Evolutionary conservation across 2,797 vertebrate species (phyloP), one percentile per base, ranked within the genome.

Genomic region (Vipera ursinii): DNA sequence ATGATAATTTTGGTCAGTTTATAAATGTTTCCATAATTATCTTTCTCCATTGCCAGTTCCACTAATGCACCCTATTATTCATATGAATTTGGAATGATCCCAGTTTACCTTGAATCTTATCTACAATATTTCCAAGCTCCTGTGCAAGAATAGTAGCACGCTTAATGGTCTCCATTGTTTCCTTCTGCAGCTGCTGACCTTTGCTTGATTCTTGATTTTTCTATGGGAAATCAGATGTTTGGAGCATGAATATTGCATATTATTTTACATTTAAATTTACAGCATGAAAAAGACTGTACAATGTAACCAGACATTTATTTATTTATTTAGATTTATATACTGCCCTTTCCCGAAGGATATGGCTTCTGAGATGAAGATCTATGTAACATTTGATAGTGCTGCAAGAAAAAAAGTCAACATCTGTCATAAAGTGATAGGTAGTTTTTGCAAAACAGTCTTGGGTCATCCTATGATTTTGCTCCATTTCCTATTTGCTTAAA

Each of bases 61-160:
- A 86, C 90, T 60, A 93, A 89, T 38, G 12, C 15, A n/a, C 94
- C 78, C 53, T 93, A 94, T 92, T 87, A 89, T n/a, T 56, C 89
- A 95, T 48, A 86, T 92, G 92, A 94, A 94, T 22, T 90, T 95
- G 86, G 86, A 93, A 82, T 87, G 51, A 92, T 93, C 48, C 87
- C 17, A 90, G 12, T 94, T 95, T 98, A 99, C 99, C 99, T 98
- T 99, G 98, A 61, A 99, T 98, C 91, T 97, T 97, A 26, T 97
- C 95, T 91, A 98, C 98, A 95, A 99, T 98, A 14, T 97, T 94
- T 8, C 95, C 96, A 95, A 99, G 97, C 94, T 98, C 98, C 90
- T 97, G 96, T 92, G 95, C 97, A 95, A 99, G 98, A 91, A 97
- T 96, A 73, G 98, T 97, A n/a, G 98, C 98, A n/a, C 97, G 96